Percentiles rank a stretch among this genome's conserved stretches.
Conservation (phyloP, 2,113 vertebrate genomes). For the Pterocles burchelli region DNA sequence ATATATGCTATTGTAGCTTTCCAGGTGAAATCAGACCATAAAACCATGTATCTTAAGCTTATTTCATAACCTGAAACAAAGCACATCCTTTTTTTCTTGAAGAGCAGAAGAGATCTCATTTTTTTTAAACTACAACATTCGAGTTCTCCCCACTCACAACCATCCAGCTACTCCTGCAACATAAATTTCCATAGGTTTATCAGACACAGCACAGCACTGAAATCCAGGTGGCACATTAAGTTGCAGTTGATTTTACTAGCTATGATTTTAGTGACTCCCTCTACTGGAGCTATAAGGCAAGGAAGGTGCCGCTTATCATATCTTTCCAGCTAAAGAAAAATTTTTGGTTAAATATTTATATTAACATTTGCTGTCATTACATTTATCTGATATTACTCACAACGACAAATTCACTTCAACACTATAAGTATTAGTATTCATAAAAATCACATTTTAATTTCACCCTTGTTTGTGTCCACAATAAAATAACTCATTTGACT, state of each 20-base stretch:
- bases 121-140: not conserved
- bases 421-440: not conserved
- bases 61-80: not conserved
- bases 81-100: not conserved
- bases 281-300: not conserved
- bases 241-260: not conserved
- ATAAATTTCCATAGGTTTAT: not conserved
- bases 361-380: not conserved
- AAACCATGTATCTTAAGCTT: not conserved
- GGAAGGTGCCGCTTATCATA: not conserved
- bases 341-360: not conserved
- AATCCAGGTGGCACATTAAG: not conserved
- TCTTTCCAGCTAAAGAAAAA: not conserved
- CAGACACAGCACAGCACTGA: not conserved
- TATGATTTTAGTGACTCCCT: not conserved
- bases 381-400: not conserved
- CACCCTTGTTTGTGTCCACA: not conserved
- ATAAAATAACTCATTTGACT: not conserved
- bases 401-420: not conserved
- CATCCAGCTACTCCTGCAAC: not conserved
- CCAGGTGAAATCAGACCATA: not conserved
- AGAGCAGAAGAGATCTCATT: not conserved
- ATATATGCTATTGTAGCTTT: not conserved
- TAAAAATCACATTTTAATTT: not conserved
- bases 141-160: not conserved